Evolutionary conservation across 2,113 vertebrate genomes (phyloP).

Genomic region (Apeltes quadracus): DNA sequence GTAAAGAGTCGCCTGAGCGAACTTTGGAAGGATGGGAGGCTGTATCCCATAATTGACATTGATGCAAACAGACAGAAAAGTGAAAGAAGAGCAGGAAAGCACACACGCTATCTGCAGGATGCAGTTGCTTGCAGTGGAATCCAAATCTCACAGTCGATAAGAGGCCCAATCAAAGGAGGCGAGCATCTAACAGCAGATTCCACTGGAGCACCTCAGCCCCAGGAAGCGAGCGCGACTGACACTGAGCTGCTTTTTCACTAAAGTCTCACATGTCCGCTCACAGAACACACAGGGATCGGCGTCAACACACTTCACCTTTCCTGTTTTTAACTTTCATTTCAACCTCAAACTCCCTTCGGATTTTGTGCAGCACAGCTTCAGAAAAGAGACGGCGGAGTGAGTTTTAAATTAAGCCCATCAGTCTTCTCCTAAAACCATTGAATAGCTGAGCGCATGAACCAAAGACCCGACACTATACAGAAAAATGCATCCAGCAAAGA

Average conservation of each 20-base stretch:
- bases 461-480: slow-evolving; percentile 12
- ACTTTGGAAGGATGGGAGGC: slow-evolving; percentile 38
- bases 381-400: slow-evolving; percentile 47
- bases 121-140: slow-evolving; percentile 50
- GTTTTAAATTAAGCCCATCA: slow-evolving; percentile 53
- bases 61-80: slow-evolving; percentile 45
- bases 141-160: slow-evolving; percentile 56
- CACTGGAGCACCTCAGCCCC: slow-evolving; percentile 43
- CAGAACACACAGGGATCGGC: slow-evolving; percentile 4
- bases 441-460: slow-evolving; percentile 21
- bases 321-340: slow-evolving; percentile 52
- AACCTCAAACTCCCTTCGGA: slow-evolving; percentile 37
- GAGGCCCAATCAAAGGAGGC: slow-evolving; percentile 53
- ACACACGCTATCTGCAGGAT: slow-evolving; percentile 49
- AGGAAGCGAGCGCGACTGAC: slow-evolving; percentile 25
- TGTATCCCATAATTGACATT: slow-evolving; percentile 47
- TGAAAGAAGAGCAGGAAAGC: slow-evolving; percentile 44
- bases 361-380: slow-evolving; percentile 30
- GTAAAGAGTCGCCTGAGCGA: slow-evolving; percentile 44
- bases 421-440: slow-evolving; percentile 36
- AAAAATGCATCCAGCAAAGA: slow-evolving; percentile 30
- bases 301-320: slow-evolving; percentile 27
- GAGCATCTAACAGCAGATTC: slow-evolving; percentile 52
- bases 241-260: slow-evolving; percentile 28
- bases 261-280: slow-evolving; percentile 31